These are phyloP conservation scores for Eupithecia pulchellata DNA, from an alignment of 2,888 invertebrate species.

Conservation along the genomic window DNA sequence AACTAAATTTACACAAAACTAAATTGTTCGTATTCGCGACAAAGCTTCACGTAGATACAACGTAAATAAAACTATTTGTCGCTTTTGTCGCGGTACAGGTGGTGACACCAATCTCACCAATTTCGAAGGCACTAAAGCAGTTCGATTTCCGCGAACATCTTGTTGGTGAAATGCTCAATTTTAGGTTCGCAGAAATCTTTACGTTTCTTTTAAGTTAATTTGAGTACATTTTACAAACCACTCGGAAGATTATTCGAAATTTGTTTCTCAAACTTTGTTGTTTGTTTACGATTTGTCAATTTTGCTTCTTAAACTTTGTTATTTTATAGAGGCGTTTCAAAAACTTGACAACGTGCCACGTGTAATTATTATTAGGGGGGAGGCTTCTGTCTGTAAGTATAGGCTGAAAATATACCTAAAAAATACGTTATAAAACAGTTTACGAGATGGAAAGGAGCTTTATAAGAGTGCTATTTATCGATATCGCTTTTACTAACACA, in stretches of 20 bases:
- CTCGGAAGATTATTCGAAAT: not conserved
- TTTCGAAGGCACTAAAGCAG: not conserved
- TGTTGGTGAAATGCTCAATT: not conserved
- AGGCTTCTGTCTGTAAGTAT: too few species aligned
- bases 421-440: too few species aligned
- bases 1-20: slow-evolving; percentile 26
- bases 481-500: not conserved
- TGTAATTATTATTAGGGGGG: too few species aligned
- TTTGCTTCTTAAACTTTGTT: too few species aligned
- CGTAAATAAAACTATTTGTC: slow-evolving; percentile 28
- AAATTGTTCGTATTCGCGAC: slow-evolving; percentile 30
- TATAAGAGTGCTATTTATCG: not conserved
- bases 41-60: slow-evolving; percentile 25
- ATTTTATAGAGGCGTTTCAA: not conserved
- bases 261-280: too few species aligned
- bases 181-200: not conserved
- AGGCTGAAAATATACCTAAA: too few species aligned
- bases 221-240: not conserved
- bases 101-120: slow-evolving; percentile 8
- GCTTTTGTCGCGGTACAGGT: slow-evolving; percentile 24
- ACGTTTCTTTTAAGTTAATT: not conserved
- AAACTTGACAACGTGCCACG: not conserved
- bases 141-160: not conserved
- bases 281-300: too few species aligned
- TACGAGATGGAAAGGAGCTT: too few species aligned